Evolutionary conservation across 2,888 invertebrate genomes (phyloP).

Genomic region (Cryptocheilus praepositus): DNA sequence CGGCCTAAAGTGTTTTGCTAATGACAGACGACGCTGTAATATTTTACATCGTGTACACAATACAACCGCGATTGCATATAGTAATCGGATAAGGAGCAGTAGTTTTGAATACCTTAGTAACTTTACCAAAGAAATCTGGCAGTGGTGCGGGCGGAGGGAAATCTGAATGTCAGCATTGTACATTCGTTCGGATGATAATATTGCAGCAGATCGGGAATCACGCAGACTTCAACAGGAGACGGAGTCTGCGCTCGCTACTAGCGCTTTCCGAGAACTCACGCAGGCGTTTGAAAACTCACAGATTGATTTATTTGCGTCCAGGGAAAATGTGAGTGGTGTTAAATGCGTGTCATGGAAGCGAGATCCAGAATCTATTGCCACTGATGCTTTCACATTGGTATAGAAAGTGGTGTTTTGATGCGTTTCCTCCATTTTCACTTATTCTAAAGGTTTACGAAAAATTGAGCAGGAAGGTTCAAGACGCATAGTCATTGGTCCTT

Average conservation of each 20-base stretch:
- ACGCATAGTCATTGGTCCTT: conserved; percentile 38
- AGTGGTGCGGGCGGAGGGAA: conserved; percentile 13
- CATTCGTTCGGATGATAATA: conserved; percentile 15
- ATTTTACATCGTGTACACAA: conserved; percentile 21
- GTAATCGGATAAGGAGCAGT: conserved; percentile 14
- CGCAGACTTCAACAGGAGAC: conserved; percentile 10
- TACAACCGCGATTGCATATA: conserved; percentile 19
- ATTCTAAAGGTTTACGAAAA: conserved; percentile 37
- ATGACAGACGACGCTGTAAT: background rate
- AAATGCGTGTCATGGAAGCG: conserved; percentile 3
- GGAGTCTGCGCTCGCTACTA: conserved; percentile 1
- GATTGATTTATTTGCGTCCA: conserved; percentile 20
- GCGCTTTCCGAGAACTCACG: background rate
- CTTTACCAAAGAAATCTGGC: conserved; percentile 15
- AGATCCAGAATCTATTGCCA: conserved; percentile 5
- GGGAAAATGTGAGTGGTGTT: conserved; percentile 14
- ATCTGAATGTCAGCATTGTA: conserved; percentile 18
- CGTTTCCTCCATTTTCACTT: conserved; percentile 15
- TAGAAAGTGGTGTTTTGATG: conserved; percentile 7
- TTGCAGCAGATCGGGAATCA: conserved; percentile 14
- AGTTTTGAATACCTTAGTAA: conserved; percentile 4
- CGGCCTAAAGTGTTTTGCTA: conserved; percentile 15
- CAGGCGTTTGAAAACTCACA: conserved; percentile 4
- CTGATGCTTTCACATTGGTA: background rate
- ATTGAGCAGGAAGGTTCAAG: conserved; percentile 38